Evolutionary conservation across 1,140 invertebrate genomes (phyloP).

Genomic region (Trichonephila inaurata): DNA sequence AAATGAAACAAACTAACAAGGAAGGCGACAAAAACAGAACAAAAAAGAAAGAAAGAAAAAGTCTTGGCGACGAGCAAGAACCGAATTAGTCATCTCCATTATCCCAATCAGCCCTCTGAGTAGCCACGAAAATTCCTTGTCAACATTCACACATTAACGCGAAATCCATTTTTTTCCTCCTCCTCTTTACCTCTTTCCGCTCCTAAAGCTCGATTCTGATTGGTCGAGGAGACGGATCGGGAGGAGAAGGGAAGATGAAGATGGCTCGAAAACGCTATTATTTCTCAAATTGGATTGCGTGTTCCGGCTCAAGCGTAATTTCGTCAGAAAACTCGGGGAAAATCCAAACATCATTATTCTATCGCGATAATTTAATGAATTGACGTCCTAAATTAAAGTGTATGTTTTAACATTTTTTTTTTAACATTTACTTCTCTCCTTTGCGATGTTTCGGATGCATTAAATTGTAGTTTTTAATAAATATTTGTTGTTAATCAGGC

Average conservation of each 20-base stretch:
- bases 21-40: too few species aligned
- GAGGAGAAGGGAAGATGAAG: not conserved
- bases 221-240: slow-evolving; percentile 34
- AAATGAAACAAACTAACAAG: too few species aligned
- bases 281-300: slow-evolving; percentile 60
- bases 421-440: not conserved
- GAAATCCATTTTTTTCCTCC: slow-evolving; percentile 44
- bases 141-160: slow-evolving; percentile 44
- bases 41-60: too few species aligned
- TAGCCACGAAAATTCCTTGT: slow-evolving; percentile 28
- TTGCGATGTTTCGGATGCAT: too few species aligned
- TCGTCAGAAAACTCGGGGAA: slow-evolving; percentile 13
- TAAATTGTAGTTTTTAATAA: too few species aligned
- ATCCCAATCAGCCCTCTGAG: not conserved
- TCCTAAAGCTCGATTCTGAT: slow-evolving; percentile 46
- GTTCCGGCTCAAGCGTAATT: slow-evolving; percentile 63
- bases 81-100: slow-evolving; percentile 19
- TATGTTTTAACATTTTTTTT: not conserved
- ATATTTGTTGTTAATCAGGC: too few species aligned
- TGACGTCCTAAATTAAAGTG: not conserved
- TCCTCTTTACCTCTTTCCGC: slow-evolving; percentile 10
- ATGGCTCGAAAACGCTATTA: slow-evolving; percentile 47
- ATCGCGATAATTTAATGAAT: not conserved
- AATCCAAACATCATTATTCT: slow-evolving; percentile 6
- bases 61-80: not conserved